These are phyloP conservation scores for Dasypus novemcinctus DNA, from an alignment of 2,113 vertebrate species.

Conservation along the genomic window DNA sequence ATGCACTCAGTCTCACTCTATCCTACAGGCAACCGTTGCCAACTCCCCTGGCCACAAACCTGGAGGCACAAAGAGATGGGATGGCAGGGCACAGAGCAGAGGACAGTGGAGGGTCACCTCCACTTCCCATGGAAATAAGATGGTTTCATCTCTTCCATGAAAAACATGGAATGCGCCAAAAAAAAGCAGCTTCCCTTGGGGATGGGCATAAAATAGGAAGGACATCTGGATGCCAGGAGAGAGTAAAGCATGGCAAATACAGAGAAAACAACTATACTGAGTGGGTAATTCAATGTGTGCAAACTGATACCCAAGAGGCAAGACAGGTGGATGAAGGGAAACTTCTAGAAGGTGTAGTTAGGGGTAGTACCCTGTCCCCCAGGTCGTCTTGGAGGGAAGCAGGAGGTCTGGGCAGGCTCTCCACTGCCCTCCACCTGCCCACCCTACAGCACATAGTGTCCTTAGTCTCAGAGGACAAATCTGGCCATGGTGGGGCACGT, in stretches of 20 bases:
- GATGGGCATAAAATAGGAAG: not conserved
- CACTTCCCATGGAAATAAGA: not conserved
- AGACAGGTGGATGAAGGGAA: not conserved
- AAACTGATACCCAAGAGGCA: not conserved
- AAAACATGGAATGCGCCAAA: not conserved
- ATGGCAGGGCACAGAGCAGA: not conserved
- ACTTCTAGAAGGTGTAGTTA: not conserved
- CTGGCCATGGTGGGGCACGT: not conserved
- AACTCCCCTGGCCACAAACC: fast-evolving
- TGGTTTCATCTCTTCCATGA: not conserved
- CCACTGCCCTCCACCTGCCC: not conserved
- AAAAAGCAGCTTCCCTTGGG: not conserved
- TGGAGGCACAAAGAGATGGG: no score
- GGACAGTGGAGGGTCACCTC: not conserved
- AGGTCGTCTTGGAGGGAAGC: not conserved
- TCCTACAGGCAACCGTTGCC: not conserved
- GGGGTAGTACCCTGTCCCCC: not conserved
- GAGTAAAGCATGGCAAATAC: fast-evolving
- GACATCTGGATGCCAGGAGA: not conserved
- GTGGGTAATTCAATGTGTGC: not conserved
- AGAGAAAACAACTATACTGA: not conserved
- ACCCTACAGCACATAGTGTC: fast-evolving
- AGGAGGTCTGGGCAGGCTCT: fast-evolving
- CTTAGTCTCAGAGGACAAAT: not conserved
- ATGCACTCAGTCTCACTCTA: not conserved